These are phyloP conservation scores for Castor canadensis DNA, from an alignment of 2,113 vertebrate species.

Conservation along the genomic window DNA sequence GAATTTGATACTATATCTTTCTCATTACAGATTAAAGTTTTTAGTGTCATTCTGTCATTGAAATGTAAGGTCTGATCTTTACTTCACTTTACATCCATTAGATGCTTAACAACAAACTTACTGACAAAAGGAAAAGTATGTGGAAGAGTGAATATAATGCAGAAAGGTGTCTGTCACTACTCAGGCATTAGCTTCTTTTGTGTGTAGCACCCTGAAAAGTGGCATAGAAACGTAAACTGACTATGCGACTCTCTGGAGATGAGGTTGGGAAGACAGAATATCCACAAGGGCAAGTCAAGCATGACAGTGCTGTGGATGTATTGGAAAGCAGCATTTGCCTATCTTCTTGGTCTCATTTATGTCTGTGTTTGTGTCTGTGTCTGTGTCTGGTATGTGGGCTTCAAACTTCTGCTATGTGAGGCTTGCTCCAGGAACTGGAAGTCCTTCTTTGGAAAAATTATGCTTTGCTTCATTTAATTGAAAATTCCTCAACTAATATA, in stretches of 20 bases:
- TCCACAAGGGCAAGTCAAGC: not conserved
- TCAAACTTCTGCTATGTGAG: not conserved
- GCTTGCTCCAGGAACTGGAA: conserved; percentile 49
- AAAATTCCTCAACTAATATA: conserved; percentile 46
- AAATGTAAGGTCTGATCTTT: not conserved
- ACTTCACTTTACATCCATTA: not conserved
- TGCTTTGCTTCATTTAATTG: conserved; percentile 54
- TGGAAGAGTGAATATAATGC: not conserved
- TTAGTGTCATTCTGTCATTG: not conserved
- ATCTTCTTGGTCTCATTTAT: conserved; percentile 35
- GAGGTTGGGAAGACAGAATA: not conserved
- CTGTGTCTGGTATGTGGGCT: too few species aligned
- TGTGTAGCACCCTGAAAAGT: not conserved
- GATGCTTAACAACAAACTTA: not conserved
- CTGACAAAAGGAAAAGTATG: not conserved
- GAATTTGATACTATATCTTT: not conserved
- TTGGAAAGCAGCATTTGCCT: not conserved
- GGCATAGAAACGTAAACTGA: not conserved
- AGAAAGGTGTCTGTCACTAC: not conserved
- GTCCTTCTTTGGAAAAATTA: conserved; percentile 61
- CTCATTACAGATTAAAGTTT: not conserved
- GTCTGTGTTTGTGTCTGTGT: conserved; percentile 57
- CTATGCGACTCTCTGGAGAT: not conserved
- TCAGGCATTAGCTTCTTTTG: not conserved
- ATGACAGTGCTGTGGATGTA: not conserved